Percentiles rank a stretch among this genome's conserved stretches.
Conservation (phyloP, 1,140 invertebrate genomes). For the Heliconius hewitsoni region DNA sequence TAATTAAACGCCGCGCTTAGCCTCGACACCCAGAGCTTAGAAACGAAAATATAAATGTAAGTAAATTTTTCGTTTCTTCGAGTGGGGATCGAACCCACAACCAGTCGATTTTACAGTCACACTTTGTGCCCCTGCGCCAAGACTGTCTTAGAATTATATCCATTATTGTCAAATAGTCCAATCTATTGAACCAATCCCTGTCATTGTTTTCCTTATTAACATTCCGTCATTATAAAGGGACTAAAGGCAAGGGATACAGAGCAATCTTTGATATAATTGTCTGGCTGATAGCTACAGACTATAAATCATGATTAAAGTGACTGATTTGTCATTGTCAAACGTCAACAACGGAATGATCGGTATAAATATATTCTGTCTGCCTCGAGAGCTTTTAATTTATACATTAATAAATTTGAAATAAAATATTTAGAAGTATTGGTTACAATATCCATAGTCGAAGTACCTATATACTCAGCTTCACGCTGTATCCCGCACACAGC, state of each 20-base stretch:
- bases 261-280: constrained; percentile 15
- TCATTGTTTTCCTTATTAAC: constrained; percentile 6
- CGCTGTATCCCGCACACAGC: too few species aligned
- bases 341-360: background rate
- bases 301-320: constrained; percentile 31
- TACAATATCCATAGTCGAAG: too few species aligned
- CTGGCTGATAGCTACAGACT: constrained; percentile 8
- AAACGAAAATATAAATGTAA: too few species aligned
- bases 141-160: background rate
- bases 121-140: too few species aligned
- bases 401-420: background rate
- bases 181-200: background rate
- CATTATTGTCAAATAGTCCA: background rate
- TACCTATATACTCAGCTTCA: too few species aligned
- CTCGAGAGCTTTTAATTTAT: background rate
- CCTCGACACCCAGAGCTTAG: too few species aligned
- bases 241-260: background rate
- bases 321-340: constrained; percentile 45
- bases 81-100: too few species aligned
- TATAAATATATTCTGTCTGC: background rate
- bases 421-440: background rate
- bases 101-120: too few species aligned
- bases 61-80: too few species aligned
- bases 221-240: background rate
- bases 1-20: too few species aligned